Evolutionary conservation across 2,113 vertebrate genomes (phyloP).

Genomic region (Chionis minor): DNA sequence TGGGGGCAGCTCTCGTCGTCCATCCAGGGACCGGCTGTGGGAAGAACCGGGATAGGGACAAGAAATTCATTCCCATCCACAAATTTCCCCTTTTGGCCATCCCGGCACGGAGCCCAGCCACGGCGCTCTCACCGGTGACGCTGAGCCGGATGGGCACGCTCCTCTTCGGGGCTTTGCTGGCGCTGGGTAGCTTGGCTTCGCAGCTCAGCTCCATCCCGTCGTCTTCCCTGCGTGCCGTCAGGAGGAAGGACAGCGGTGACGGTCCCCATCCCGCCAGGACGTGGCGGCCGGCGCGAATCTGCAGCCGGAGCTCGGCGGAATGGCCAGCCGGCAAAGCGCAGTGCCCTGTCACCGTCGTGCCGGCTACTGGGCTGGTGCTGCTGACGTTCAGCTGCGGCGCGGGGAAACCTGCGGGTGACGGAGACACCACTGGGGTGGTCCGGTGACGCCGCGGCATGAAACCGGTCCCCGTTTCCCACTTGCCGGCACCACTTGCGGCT

Average conservation of each 20-base stretch:
- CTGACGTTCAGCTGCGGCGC: fast-evolving
- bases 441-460: fast-evolving
- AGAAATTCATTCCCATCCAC: background rate
- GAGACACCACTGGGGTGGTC: background rate
- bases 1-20: slow-evolving; percentile 46
- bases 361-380: fast-evolving
- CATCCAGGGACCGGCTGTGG: slow-evolving; percentile 31
- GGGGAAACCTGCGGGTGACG: background rate
- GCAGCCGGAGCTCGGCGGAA: fast-evolving
- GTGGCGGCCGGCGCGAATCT: fast-evolving
- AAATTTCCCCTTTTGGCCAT: background rate
- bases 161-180: background rate
- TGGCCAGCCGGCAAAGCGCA: fast-evolving
- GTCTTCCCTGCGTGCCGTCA: background rate
- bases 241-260: fast-evolving
- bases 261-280: fast-evolving
- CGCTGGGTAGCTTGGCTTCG: background rate
- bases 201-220: background rate
- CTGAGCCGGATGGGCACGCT: background rate
- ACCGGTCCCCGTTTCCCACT: background rate
- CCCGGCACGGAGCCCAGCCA: background rate
- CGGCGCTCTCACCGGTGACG: slow-evolving; percentile 22
- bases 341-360: fast-evolving
- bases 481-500: background rate
- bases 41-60: too few relatives aligned